Conservation (phyloP, 2,888 invertebrate genomes). For the Parthenolecanium corni region DNA sequence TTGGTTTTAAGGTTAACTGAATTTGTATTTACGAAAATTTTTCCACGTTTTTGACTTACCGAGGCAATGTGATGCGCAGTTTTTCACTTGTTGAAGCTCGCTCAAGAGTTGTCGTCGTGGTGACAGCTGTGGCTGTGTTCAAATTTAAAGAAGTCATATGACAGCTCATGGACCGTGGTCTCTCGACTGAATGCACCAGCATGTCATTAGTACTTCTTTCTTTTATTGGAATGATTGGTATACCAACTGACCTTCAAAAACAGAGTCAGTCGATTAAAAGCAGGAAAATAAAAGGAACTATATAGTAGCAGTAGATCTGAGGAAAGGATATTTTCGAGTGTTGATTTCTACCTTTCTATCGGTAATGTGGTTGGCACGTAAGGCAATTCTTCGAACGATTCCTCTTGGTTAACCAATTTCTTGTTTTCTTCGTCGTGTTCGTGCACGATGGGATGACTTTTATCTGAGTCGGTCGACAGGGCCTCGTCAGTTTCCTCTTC, state of each 20-base stretch:
- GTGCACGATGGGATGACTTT: conserved; percentile 19
- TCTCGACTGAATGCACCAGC: conserved; percentile 58
- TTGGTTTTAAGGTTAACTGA: no score
- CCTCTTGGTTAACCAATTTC: conserved; percentile 58
- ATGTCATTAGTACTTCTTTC: conserved; percentile 50
- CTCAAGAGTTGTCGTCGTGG: conserved; percentile 28
- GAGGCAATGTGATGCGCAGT: conserved; percentile 26
- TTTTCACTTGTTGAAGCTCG: conserved; percentile 15
- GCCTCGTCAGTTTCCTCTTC: conserved; percentile 29
- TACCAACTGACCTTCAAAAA: conserved; percentile 49
- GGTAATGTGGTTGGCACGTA: conserved; percentile 84
- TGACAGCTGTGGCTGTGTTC: conserved; percentile 39
- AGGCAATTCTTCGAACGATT: conserved; percentile 71
- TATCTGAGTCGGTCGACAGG: conserved; percentile 34
- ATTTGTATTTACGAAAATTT: no score
- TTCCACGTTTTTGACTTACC: no score
- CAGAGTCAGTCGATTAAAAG: not conserved
- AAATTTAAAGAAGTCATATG: conserved; percentile 60
- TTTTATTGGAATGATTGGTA: conserved; percentile 69
- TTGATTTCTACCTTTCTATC: conserved; percentile 49
- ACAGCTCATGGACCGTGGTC: conserved; percentile 60
- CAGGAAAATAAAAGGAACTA: not conserved
- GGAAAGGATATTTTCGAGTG: not conserved
- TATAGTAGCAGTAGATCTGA: not conserved
- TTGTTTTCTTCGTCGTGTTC: conserved; percentile 59